These are phyloP conservation scores for Tholera decimalis DNA, from an alignment of 2,888 invertebrate genomes.

Conservation along the genomic window DNA sequence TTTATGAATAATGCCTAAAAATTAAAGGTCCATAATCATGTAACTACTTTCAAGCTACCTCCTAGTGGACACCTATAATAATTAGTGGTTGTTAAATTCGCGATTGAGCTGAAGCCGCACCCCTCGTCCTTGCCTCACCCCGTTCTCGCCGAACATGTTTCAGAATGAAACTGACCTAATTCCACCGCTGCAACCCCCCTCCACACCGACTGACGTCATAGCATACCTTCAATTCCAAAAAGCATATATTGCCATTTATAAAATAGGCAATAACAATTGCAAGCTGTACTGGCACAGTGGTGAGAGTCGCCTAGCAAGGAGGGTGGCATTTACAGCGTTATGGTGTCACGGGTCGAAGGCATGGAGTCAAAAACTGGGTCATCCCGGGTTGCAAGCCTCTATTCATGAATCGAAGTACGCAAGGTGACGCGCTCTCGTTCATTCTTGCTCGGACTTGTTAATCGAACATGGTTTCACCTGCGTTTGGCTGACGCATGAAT, in stretches of 20 bases:
- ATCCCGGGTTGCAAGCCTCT: constrained; percentile 92
- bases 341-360: constrained; percentile 54
- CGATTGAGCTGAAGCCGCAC: constrained; percentile 73
- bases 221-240: constrained; percentile 73
- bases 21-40: not conserved
- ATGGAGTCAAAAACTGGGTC: constrained; percentile 92
- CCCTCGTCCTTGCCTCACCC: constrained; percentile 71
- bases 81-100: constrained; percentile 76
- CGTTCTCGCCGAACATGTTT: constrained; percentile 86
- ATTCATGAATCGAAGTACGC: constrained; percentile 91
- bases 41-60: constrained; percentile 2
- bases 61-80: constrained; percentile 65
- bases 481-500: constrained; percentile 72
- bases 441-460: constrained; percentile 84
- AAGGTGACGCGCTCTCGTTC: constrained; percentile 83
- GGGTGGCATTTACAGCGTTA: constrained; percentile 69
- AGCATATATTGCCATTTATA: constrained; percentile 74
- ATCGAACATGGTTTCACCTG: constrained; percentile 77
- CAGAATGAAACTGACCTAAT: constrained; percentile 93
- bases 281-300: constrained; percentile 47
- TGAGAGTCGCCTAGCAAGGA: constrained; percentile 52
- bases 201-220: constrained; percentile 91
- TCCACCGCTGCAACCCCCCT: constrained; percentile 87
- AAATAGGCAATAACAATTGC: constrained; percentile 60
- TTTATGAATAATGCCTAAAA: not conserved